Evolutionary conservation across 2,888 invertebrate species (phyloP).

Genomic region (Patella depressa): DNA sequence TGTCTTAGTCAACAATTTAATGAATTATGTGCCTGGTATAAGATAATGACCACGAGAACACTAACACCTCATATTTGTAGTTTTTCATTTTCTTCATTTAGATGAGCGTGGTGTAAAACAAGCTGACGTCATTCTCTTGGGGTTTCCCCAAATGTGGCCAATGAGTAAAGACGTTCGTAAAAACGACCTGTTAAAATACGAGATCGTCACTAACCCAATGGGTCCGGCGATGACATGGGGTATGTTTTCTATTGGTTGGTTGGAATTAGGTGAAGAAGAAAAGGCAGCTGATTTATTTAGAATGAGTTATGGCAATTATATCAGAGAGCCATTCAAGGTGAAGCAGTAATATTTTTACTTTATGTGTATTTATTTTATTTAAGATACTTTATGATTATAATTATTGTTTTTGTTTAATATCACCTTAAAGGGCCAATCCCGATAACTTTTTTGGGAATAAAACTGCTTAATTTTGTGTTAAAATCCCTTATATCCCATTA

Average conservation of each 20-base stretch:
- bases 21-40: no score
- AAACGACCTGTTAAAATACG: conserved; percentile 66
- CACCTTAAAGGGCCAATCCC: no score
- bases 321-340: conserved; percentile 65
- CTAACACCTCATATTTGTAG: no score
- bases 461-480: no score
- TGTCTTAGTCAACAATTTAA: no score
- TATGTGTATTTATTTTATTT: no score
- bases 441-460: no score
- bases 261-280: conserved; percentile 61
- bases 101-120: conserved; percentile 43
- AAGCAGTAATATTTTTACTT: not conserved
- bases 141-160: conserved; percentile 61
- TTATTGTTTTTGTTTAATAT: no score
- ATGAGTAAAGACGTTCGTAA: conserved; percentile 46
- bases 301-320: conserved; percentile 55
- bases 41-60: no score
- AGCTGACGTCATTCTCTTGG: conserved; percentile 68
- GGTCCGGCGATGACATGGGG: conserved; percentile 71
- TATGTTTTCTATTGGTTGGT: conserved; percentile 67
- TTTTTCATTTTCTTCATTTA: not conserved
- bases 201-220: conserved; percentile 21
- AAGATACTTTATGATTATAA: no score
- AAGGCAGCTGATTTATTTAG: conserved; percentile 58
- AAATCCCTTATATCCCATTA: no score